Evolutionary conservation across 2,113 vertebrate genomes (phyloP), one percentile per base, ranked within the genome.

Genomic region (Monopterus albus): DNA sequence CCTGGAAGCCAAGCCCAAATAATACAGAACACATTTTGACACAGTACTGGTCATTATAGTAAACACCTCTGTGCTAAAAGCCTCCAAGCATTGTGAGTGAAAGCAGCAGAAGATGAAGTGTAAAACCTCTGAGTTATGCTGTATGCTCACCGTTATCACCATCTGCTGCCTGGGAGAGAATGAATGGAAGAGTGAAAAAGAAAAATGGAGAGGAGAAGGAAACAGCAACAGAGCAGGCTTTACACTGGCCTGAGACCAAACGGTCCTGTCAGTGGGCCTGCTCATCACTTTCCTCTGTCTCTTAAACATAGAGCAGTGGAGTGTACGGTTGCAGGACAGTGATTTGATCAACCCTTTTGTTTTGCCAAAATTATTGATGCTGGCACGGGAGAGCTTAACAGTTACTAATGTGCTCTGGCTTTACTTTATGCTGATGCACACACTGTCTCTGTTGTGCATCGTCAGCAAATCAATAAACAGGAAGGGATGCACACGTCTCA

Each of bases 301-400:
- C 45, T 36, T 23, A 61, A 74, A 61, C 75, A 67, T 72, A 17
- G 23, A 66, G 69, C 61, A 39, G 33, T 17, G 25, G 20, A 63
- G 51, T n/a, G n/a, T n/a, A n/a, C n/a, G 29, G 59, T 29, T 28
- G 64, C 29, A 4, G 55, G 42, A 81, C 55, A 42, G n/a, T 63
- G 63, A 82, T 51, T n/a, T 11, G 59, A 82, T 57, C 3, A 10
- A 26, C 57, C 58, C 63, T 46, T 40, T 49, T 52, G 69, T 47
- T 83, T 79, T 63, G 72, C 65, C 43, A 20, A 35, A 61, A 56
- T 81, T 75, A 83, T 87, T 17, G 49, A 84, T 67, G 59, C 28
- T 18, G 45, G 26, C 36, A 51, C 52, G 42, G 66, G 5, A 38
- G 61, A 57, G 57, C 66, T 4, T 39, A 11, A 0, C 31, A 23